phyloP scores from a whole-genome alignment of 2,113 vertebrate species.

The Vireo altiloquus region DNA sequence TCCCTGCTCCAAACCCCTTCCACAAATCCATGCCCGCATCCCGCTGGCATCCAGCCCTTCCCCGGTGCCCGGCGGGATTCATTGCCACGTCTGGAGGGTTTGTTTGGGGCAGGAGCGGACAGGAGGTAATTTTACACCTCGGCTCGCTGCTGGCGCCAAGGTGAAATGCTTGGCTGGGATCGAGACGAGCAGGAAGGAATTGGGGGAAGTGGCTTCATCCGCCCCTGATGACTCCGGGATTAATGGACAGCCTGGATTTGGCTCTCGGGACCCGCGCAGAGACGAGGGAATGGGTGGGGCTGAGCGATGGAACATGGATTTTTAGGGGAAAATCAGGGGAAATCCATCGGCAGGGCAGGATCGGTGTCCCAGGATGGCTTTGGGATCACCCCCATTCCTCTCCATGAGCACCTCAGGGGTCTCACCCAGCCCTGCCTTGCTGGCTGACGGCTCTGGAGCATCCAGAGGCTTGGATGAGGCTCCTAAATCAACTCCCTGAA shows the following conservation, averaged over 20 bases:
- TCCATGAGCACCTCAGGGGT: fast-evolving
- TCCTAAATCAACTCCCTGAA: not conserved
- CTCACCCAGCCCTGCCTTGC: fast-evolving
- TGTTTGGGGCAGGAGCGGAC: constrained; percentile 16
- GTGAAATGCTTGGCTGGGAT: constrained; percentile 79
- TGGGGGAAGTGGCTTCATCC: constrained; percentile 5
- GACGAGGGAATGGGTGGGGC: fast-evolving
- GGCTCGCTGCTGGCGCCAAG: constrained; percentile 78
- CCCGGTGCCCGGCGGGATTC: not conserved
- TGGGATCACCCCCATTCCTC: fast-evolving
- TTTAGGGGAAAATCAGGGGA: not conserved
- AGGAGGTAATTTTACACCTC: constrained; percentile 80
- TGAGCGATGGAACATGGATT: fast-evolving
- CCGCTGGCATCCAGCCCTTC: fast-evolving
- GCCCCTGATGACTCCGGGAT: constrained; percentile 13
- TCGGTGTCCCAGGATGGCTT: not conserved
- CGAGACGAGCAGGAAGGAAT: constrained; percentile 61
- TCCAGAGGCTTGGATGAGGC: fast-evolving
- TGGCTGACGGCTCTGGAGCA: not conserved
- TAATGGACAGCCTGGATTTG: not conserved
- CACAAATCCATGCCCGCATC: fast-evolving
- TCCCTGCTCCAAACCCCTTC: not conserved
- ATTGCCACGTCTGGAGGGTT: constrained; percentile 23
- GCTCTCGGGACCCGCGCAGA: not conserved
- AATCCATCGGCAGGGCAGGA: not conserved